phyloP scores from a whole-genome alignment of 2,113 vertebrate genomes.

The Nannobrachium achirus region DNA sequence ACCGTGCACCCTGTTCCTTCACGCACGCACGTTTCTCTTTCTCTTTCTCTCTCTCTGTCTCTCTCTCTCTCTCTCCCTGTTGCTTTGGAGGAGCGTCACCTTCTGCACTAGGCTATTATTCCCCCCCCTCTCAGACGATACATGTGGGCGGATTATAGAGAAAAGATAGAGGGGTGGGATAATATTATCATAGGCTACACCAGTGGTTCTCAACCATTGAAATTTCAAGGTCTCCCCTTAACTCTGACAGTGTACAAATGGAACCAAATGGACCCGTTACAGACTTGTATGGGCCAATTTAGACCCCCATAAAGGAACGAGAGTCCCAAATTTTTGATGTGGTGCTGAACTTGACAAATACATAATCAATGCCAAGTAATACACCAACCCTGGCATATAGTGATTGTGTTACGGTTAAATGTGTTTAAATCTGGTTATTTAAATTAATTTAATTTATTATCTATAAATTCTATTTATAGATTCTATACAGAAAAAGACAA shows the following conservation, averaged over 20 bases:
- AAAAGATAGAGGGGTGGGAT: constrained; percentile 69
- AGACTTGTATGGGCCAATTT: no score
- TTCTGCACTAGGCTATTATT: constrained; percentile 74
- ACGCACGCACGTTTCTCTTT: constrained; percentile 15
- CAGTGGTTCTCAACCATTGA: no score
- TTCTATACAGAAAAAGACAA: no score
- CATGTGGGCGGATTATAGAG: constrained; percentile 79
- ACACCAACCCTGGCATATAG: neutral
- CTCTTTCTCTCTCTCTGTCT: constrained; percentile 56
- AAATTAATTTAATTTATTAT: neutral
- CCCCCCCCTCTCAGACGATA: constrained; percentile 72
- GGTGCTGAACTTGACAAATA: constrained; percentile 60
- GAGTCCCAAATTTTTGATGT: constrained; percentile 65
- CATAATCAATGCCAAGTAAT: constrained; percentile 20
- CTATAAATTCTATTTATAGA: neutral
- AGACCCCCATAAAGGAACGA: no score
- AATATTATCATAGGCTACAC: no score
- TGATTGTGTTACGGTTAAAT: constrained; percentile 1
- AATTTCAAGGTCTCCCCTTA: no score
- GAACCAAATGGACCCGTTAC: no score
- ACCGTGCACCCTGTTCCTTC: constrained; percentile 25
- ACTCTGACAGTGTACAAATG: no score
- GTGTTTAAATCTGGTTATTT: constrained; percentile 39
- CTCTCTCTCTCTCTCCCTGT: constrained; percentile 63
- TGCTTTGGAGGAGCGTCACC: constrained; percentile 75